These are phyloP conservation scores for Liparis tanakae DNA, from an alignment of 2,797 vertebrate species.

Conservation along the genomic window DNA sequence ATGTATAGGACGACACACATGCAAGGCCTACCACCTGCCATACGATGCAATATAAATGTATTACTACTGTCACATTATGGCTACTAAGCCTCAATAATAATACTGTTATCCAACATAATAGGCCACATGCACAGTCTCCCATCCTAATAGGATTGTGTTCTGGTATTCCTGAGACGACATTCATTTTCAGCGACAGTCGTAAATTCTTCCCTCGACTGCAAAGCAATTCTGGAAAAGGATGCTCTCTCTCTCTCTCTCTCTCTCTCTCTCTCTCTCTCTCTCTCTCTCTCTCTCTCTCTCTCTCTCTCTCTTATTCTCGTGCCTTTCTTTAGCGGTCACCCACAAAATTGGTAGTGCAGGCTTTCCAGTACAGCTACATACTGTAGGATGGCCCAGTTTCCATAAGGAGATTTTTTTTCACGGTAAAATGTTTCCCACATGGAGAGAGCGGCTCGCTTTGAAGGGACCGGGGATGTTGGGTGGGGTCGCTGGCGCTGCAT, in stretches of 20 bases:
- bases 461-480: conserved; percentile 80
- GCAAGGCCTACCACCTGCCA: conserved; percentile 38
- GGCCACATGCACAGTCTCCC: conserved; percentile 23
- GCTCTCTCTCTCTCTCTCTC: conserved; percentile 22
- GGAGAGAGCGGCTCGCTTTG: conserved; percentile 53
- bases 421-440: conserved; percentile 48
- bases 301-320: conserved; percentile 36
- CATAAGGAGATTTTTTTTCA: conserved; percentile 58
- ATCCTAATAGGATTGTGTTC: conserved; percentile 31
- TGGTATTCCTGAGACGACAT: conserved; percentile 39
- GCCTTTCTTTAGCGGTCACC: conserved; percentile 52
- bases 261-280: conserved; percentile 18
- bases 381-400: conserved; percentile 52
- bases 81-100: conserved; percentile 5
- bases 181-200: conserved; percentile 51
- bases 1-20: conserved; percentile 20
- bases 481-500: conserved; percentile 89
- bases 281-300: conserved; percentile 8
- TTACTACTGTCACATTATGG: conserved; percentile 13
- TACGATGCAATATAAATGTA: conserved; percentile 25
- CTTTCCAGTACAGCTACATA: conserved; percentile 20
- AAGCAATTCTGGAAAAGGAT: conserved; percentile 48
- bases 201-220: conserved; percentile 63
- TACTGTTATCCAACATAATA: conserved; percentile 18
- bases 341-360: conserved; percentile 43